Evolutionary conservation across 1,140 invertebrate genomes (phyloP).

Genomic region (Pseudomyrmex concolor): DNA sequence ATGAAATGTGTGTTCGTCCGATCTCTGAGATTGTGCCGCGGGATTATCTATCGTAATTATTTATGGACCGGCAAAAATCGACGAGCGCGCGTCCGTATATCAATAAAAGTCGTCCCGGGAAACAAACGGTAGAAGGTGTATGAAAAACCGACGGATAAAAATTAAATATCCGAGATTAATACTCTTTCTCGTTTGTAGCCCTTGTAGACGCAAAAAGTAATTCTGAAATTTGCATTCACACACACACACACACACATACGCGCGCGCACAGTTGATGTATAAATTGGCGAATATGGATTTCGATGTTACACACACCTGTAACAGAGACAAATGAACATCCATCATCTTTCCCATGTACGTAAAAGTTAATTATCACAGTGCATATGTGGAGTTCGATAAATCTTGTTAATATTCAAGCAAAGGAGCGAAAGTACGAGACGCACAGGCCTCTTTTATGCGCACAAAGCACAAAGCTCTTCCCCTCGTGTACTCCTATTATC

Average conservation of each 20-base stretch:
- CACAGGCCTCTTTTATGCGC: background rate
- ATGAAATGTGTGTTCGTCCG: conserved; percentile 48
- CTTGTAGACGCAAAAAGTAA: background rate
- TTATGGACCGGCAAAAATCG: conserved; percentile 55
- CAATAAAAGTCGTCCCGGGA: background rate
- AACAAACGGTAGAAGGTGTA: background rate
- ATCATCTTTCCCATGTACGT: background rate
- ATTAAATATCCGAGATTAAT: conserved; percentile 11
- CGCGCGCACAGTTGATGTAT: too few relatives aligned
- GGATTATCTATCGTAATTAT: conserved; percentile 58
- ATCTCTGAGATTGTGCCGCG: conserved; percentile 49
- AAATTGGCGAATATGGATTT: background rate
- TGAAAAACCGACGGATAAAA: conserved; percentile 13
- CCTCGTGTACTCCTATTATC: conserved; percentile 22
- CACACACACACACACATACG: background rate
- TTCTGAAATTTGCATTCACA: background rate
- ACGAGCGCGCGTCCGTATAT: conserved; percentile 30
- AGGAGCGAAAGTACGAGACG: background rate
- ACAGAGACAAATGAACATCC: too few relatives aligned
- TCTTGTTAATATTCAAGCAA: background rate
- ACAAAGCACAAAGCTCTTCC: conserved; percentile 14
- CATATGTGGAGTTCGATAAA: background rate
- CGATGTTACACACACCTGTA: too few relatives aligned
- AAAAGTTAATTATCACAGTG: background rate
- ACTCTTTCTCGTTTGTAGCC: background rate